Conservation (phyloP, 2,888 invertebrate species). For the Ariolimax columbianus region DNA sequence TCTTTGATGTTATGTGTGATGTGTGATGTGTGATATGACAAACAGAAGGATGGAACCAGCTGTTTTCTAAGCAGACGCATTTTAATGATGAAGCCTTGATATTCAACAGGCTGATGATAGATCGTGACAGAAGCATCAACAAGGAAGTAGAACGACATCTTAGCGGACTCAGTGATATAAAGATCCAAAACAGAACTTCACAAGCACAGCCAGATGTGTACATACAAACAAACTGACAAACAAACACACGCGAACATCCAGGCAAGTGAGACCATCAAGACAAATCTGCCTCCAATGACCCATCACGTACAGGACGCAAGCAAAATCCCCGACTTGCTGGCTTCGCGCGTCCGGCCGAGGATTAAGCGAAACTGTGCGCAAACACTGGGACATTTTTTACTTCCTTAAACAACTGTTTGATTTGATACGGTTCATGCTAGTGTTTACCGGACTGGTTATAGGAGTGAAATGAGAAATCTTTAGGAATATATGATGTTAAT, state of each 20-base stretch:
- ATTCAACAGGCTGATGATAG: too few species aligned
- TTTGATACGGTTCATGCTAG: neutral
- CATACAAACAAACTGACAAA: neutral
- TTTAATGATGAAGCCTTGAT: too few species aligned
- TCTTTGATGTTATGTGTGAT: too few species aligned
- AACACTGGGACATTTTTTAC: neutral
- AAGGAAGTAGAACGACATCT: neutral
- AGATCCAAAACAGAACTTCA: neutral
- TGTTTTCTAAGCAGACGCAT: too few species aligned
- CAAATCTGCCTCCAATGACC: neutral
- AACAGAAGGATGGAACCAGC: too few species aligned
- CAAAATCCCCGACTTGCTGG: neutral
- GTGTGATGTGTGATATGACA: too few species aligned
- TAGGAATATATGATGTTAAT: too few species aligned
- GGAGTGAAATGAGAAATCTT: neutral
- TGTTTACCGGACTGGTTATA: neutral
- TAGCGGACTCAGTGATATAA: neutral
- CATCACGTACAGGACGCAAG: neutral
- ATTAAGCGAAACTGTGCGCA: neutral
- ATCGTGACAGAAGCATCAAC: too few species aligned
- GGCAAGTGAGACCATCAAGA: neutral
- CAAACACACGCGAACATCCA: neutral
- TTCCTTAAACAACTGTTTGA: neutral
- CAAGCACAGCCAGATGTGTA: neutral
- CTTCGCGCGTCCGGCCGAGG: neutral